These are phyloP conservation scores for Lethenteron camtschaticum DNA, from an alignment of 2,113 vertebrate species.

Conservation along the genomic window DNA sequence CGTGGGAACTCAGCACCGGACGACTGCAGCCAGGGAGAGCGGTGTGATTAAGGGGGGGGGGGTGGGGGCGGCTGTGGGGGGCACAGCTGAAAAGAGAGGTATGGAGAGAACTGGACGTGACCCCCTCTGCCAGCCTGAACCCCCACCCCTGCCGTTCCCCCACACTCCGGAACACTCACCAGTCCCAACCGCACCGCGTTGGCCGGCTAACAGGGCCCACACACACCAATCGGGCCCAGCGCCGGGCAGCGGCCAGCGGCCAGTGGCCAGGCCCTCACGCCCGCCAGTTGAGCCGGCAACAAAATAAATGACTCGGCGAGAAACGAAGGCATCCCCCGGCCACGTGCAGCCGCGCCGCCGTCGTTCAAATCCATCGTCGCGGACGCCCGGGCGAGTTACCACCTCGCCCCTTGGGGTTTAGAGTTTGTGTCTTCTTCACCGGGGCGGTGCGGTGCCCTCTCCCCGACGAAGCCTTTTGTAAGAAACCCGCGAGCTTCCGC, in stretches of 20 bases:
- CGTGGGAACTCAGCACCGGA: no score
- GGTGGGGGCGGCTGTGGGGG: background rate
- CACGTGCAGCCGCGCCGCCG: background rate
- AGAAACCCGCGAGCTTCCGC: no score
- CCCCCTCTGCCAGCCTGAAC: no score
- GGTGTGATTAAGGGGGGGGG: background rate
- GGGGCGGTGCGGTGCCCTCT: background rate
- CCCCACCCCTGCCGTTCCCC: no score
- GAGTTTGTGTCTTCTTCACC: background rate
- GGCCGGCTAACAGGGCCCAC: background rate
- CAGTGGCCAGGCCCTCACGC: background rate
- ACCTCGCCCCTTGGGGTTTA: background rate
- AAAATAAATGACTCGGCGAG: no score
- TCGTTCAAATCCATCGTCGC: background rate
- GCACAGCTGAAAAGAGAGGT: background rate
- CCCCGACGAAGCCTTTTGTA: no score
- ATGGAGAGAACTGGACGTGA: background rate
- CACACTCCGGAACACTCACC: no score
- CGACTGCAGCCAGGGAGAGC: no score
- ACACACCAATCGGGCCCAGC: background rate
- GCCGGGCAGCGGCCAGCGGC: background rate
- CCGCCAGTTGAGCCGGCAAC: background rate
- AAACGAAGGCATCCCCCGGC: no score
- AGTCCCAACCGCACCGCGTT: background rate
- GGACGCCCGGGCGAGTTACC: background rate